Evolutionary conservation across 2,888 invertebrate species (phyloP), one percentile per base, ranked within the genome.

Genomic region (Fragum whitleyi): DNA sequence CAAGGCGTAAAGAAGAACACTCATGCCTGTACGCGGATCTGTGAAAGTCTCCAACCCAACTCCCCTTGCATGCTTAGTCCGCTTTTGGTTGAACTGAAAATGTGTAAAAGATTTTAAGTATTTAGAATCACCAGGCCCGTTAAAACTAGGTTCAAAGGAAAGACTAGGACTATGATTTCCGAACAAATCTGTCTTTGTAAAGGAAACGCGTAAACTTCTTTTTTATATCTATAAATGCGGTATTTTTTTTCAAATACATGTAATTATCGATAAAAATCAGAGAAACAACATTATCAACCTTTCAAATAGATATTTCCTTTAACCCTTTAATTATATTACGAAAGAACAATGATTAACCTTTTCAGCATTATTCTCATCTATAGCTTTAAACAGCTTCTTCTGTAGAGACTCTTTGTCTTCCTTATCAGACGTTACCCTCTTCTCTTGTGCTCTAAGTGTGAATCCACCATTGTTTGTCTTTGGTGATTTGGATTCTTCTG

Each of bases 1-100:
- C 21, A 84, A 16, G 9, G 84, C 68, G 53, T 51, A 76, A 23
- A 79, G 84, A 39, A 84, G 74, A 6, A 84, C 65, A 42, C 76
- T 81, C 70, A 79, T 74, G 21, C 68, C 61, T 23, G 79, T 70
- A 19, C 61, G 32, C 3, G 72, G 72, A 2, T 72, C 59, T 26
- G 29, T 39, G 42, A 65, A 36, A 3, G 16, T 3, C 23, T 65
- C 65, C 23, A 42, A 42, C 14, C 26, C 42, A 1, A 65, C 2
- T 23, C 65, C 65, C 7, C 23, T 39, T 2, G 21, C 42, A 36
- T 65, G 36, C 23, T 65, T 65, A n/a, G 21, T 21, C 36, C 65
- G 32, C 42, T 42, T 65, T 32, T 65, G 65, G 42, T 65, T 65
- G 42, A 65, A 65, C 65, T 65, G 42, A 36, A 65, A 65, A 16